Base-by-base conservation (phyloP, 2,888 invertebrate genomes). In the Saturnia japonica region DNA sequence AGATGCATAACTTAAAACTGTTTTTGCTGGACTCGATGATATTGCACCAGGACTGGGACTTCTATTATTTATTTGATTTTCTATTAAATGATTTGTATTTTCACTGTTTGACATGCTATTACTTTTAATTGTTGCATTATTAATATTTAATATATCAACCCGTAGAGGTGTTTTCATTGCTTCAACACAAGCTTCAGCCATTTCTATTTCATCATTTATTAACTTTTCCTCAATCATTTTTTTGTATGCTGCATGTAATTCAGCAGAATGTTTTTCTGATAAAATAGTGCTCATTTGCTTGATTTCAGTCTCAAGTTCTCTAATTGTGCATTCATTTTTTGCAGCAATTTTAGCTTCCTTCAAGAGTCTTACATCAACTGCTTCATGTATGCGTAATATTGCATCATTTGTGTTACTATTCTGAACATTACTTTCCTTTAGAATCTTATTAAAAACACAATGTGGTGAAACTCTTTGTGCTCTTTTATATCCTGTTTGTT, bases 271-370 rank as follows among this genome's bases (percentile, higher is more conserved):
- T 72, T 90, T 91, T 28, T 93, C 92, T 71, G 90, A 84, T 57
- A 94, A 78, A 73, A 94, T 93, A 7, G 85, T 76, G 71, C 85
- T 89, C 89, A 94, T 94, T 78, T 92, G 91, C 68, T 88, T 91
- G 42, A 94, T 91, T 84, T 94, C 94, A 67, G 90, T 86, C 76
- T 92, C 92, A 11, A 94, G 80, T 74, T 93, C 93, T 74, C 90
- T 85, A 19, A 94, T 90, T 19, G 83, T 87, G 67, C 77, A 78
- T 75, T 94, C 94, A 81, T 90, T 91, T 77, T 87, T 89, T 1
- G 91, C 90, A 67, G 93, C 93, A 72, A 90, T 80, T 76, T 84
- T 86, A 19, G 93, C 94, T 82, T 94, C 94, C 72, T 84, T 86
- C 6, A 83, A 74, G 68, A 94, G 86, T 80, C 91, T 86, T 14